Percentiles rank a stretch among this genome's conserved stretches.
Conservation (phyloP, 2,113 vertebrate species). For the Corvus hawaiiensis region DNA sequence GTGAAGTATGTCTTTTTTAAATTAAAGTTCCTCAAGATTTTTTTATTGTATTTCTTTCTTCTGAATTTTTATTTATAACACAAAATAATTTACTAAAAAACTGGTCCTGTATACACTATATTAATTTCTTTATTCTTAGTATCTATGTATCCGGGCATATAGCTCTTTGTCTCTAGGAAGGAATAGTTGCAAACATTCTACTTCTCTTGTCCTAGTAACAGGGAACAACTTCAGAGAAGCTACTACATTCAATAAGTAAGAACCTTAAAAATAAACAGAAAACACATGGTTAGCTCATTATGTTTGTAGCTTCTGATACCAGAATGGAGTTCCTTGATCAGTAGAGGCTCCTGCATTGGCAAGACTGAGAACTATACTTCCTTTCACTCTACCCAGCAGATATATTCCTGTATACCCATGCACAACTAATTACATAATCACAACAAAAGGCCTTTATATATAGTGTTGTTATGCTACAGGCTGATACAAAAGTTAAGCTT, state of each 20-base stretch:
- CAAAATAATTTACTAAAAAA: background rate
- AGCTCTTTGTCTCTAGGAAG: background rate
- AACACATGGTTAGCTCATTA: background rate
- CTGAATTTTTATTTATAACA: background rate
- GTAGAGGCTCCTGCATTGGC: accelerated
- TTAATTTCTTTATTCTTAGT: background rate
- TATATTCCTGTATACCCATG: background rate
- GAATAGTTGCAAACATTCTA: background rate
- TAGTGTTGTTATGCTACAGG: background rate
- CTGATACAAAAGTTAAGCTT: background rate
- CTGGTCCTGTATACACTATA: background rate
- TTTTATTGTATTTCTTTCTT: background rate
- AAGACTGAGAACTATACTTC: background rate
- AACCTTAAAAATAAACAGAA: background rate
- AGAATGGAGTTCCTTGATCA: background rate
- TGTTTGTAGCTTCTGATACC: background rate
- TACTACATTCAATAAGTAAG: no score
- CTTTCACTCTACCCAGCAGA: background rate
- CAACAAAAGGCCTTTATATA: background rate
- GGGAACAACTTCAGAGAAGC: background rate
- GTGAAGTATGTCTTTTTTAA: background rate
- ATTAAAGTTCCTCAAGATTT: background rate
- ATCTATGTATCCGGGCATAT: accelerated
- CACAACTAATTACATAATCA: background rate
- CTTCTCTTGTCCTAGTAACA: background rate